A percentile compares a stretch with the other conserved stretches of the same genome.
Conservation (phyloP, 1,140 invertebrate genomes). For the Ceratitis capitata region DNA sequence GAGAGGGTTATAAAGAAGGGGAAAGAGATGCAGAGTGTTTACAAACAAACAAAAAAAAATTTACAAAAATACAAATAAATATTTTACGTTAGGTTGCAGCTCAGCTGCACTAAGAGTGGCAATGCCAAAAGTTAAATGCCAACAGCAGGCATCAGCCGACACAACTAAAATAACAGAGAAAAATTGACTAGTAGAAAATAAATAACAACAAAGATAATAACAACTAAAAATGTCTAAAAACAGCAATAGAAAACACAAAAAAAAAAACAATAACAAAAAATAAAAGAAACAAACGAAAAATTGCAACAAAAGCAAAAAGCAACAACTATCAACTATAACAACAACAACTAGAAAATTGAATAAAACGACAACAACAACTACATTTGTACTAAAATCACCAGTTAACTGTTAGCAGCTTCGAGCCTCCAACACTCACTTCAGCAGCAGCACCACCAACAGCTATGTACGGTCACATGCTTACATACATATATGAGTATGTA, state of each 20-base stretch:
- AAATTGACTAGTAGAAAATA: too few relatives aligned
- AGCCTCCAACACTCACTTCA: neutral
- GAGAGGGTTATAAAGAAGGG: neutral
- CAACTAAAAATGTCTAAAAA: too few relatives aligned
- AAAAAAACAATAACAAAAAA: neutral
- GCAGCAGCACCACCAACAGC: neutral
- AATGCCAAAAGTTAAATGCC: neutral
- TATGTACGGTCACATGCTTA: too few relatives aligned
- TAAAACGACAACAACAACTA: neutral
- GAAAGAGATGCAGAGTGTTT: neutral
- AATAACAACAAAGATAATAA: neutral
- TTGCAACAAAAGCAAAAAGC: neutral
- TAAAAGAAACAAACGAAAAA: neutral
- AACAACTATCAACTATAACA: neutral
- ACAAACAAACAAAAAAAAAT: neutral
- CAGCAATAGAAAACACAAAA: neutral
- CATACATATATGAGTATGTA: too few relatives aligned
- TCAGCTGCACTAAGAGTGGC: slow-evolving; percentile 1
- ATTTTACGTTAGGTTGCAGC: too few relatives aligned
- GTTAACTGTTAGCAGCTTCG: neutral
- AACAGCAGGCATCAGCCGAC: neutral
- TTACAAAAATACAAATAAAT: neutral
- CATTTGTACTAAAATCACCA: neutral
- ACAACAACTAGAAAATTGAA: neutral
- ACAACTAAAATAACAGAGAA: neutral